Percentiles rank a stretch among this genome's conserved stretches.
These are phyloP conservation scores for Platyscapa corneri DNA, from an alignment of 1,140 invertebrate species.

Conservation along the genomic window DNA sequence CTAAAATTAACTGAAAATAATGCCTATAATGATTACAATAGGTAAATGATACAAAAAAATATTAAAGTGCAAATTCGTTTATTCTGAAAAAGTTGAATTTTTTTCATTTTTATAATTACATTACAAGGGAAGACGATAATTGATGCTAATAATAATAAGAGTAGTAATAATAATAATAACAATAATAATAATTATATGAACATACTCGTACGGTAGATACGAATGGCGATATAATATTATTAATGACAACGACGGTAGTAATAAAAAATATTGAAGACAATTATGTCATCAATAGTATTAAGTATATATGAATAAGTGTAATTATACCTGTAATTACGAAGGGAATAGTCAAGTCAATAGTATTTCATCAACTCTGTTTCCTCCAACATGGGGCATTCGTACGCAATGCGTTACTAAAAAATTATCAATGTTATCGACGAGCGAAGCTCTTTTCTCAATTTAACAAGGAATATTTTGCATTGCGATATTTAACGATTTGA, in stretches of 20 bases:
- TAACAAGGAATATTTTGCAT: background rate
- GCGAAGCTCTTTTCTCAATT: background rate
- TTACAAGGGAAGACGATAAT: conserved; percentile 34
- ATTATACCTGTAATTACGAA: conserved; percentile 24
- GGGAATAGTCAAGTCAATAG: conserved; percentile 18
- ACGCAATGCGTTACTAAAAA: background rate
- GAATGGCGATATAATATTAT: too few species aligned
- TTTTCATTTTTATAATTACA: conserved; percentile 19
- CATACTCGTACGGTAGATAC: too few species aligned
- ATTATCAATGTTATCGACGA: background rate
- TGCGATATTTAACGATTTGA: background rate
- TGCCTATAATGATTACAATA: background rate
- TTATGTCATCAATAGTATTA: conserved; percentile 32
- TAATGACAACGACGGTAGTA: background rate
- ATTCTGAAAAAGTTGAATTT: conserved; percentile 47
- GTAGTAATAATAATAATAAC: too few species aligned
- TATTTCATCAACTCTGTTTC: too few species aligned
- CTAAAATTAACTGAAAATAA: background rate
- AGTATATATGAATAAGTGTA: conserved; percentile 34
- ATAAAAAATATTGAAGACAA: conserved; percentile 8
- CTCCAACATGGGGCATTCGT: background rate
- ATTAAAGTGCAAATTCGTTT: conserved; percentile 40
- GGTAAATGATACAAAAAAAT: conserved; percentile 26
- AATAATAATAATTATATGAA: too few species aligned
- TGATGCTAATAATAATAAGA: conserved; percentile 20